Evolutionary conservation across 2,113 vertebrate genomes (phyloP).

Genomic region (Chitala chitala): DNA sequence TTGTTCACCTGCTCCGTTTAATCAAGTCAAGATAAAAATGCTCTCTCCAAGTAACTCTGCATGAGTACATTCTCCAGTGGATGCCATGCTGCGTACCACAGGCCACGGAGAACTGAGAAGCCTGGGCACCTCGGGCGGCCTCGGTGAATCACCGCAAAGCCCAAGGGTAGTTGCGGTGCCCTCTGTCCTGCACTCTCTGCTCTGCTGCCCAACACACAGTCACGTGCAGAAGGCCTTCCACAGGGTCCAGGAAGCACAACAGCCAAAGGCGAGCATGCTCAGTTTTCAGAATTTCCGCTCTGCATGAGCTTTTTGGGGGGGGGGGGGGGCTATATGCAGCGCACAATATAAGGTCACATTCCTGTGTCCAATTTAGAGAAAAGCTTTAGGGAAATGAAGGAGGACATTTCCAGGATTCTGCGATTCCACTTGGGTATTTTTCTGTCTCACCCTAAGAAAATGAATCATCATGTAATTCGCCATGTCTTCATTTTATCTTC

Average conservation of each 20-base stretch:
- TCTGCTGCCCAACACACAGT: conserved; percentile 22
- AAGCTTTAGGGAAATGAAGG: not conserved
- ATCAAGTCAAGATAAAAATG: not conserved
- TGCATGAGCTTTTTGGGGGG: not conserved
- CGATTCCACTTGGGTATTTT: not conserved
- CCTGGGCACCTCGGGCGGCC: conserved; percentile 34
- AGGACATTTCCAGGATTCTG: not conserved
- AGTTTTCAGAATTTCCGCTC: not conserved
- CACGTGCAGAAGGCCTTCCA: conserved; percentile 15
- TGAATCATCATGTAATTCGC: not conserved
- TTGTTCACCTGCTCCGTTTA: not conserved
- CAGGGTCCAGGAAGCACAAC: conserved; percentile 14
- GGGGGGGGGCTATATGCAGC: not conserved
- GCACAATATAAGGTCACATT: conserved; percentile 9
- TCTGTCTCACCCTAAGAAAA: not conserved
- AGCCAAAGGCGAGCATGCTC: not conserved
- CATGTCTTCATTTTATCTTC: not conserved
- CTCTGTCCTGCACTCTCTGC: conserved; percentile 15
- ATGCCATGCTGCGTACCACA: conserved; percentile 32
- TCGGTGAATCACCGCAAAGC: conserved; percentile 29
- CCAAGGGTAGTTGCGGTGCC: conserved; percentile 20
- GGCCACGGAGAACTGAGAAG: conserved; percentile 17
- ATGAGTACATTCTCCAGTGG: not conserved
- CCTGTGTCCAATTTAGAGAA: not conserved
- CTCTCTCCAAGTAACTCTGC: not conserved